phyloP scores from a whole-genome alignment of 1,140 invertebrate species.

The Rhizoglyphus robini region DNA sequence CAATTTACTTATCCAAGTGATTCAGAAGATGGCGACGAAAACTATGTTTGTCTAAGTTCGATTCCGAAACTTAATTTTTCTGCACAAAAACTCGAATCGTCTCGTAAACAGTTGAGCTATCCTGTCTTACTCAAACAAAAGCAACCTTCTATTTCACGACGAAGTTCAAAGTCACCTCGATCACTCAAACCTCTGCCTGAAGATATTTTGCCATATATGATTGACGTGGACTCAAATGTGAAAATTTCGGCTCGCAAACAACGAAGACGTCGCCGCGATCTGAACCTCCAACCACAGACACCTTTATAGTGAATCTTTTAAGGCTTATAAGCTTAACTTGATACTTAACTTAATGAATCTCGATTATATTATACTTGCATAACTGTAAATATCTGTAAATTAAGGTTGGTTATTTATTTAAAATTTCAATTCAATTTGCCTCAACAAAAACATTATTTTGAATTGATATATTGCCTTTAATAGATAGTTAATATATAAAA shows the following conservation, averaged over 20 bases:
- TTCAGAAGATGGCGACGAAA: neutral
- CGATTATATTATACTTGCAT: no score
- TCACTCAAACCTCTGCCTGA: neutral
- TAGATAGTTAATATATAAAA: no score
- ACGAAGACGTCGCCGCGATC: neutral
- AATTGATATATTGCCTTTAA: no score
- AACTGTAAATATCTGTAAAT: no score
- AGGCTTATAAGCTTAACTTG: no score
- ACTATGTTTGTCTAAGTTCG: neutral
- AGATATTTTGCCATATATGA: neutral
- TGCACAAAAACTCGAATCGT: no score
- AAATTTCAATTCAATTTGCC: no score
- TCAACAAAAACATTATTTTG: no score
- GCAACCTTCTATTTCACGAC: neutral
- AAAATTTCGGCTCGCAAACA: neutral
- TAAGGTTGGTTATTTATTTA: no score
- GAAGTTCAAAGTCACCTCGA: neutral
- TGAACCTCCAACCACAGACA: neutral
- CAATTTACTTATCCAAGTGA: neutral
- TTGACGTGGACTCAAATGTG: neutral
- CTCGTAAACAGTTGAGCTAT: no score
- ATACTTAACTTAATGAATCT: no score
- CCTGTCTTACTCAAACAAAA: no score
- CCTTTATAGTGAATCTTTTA: neutral
- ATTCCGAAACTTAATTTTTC: neutral